Evolutionary conservation across 2,888 invertebrate genomes (phyloP).

Genomic region (Galeopsomyia nigrocyanea): DNA sequence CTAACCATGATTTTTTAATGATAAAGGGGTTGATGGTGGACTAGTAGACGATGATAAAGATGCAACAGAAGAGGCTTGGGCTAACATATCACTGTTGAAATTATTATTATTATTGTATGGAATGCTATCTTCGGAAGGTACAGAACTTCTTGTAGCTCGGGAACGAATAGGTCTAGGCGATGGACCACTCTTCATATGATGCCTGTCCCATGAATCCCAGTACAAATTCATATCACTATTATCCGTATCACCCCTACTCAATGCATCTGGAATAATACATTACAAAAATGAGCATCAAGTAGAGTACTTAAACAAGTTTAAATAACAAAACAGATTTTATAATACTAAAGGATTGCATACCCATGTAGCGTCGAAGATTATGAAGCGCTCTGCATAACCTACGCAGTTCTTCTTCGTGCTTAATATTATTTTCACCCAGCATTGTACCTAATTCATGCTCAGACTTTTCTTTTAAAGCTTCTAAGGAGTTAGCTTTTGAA

Average conservation of each 20-base stretch:
- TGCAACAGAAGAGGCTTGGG: slow-evolving; percentile 70
- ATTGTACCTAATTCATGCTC: slow-evolving; percentile 85
- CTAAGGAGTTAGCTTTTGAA: slow-evolving; percentile 80
- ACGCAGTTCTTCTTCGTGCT: slow-evolving; percentile 83
- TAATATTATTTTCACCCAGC: slow-evolving; percentile 76
- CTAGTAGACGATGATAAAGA: slow-evolving; percentile 70
- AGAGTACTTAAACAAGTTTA: neutral
- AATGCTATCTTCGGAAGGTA: slow-evolving; percentile 74
- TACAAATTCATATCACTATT: slow-evolving; percentile 80
- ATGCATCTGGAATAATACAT: slow-evolving; percentile 70
- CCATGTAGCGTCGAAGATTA: slow-evolving; percentile 87
- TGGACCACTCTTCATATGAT: slow-evolving; percentile 70
- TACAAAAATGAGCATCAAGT: neutral
- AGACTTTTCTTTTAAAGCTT: slow-evolving; percentile 85
- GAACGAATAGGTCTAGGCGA: slow-evolving; percentile 71
- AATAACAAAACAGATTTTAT: slow-evolving; percentile 15
- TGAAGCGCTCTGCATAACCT: slow-evolving; percentile 87
- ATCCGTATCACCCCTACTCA: slow-evolving; percentile 73
- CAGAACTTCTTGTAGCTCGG: slow-evolving; percentile 71
- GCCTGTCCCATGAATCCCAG: slow-evolving; percentile 96
- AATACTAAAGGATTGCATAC: slow-evolving; percentile 68
- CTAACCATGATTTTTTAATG: slow-evolving; percentile 48
- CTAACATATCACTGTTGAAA: slow-evolving; percentile 61
- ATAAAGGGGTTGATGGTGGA: slow-evolving; percentile 64
- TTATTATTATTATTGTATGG: slow-evolving; percentile 67